Evolutionary conservation across 37 sponge, comb jelly and placozoan species (phyloP), one percentile per base, ranked within the genome.

Genomic region (Ephydatia muelleri): DNA sequence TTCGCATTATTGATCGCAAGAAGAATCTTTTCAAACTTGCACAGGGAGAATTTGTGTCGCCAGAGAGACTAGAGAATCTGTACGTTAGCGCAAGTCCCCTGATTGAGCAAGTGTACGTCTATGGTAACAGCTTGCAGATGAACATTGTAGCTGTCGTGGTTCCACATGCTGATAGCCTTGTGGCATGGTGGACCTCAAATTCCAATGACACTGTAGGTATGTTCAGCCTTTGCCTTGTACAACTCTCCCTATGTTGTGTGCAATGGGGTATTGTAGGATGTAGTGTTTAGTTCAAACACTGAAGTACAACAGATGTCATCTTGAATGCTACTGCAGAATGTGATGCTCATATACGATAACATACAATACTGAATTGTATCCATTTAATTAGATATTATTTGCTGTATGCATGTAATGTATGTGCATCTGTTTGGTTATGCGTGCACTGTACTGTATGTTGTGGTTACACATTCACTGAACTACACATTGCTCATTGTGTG

Each of bases 11-110:
- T 65, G 80, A 79, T 67, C 78, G 91, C 0, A 86, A 82, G 80
- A 91, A 91, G 80, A 91, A 91, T 36, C 49, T 91, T 38, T 91
- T 91, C 83, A 91, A 91, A 47, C 80, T 91, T 67, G 71, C 91
- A 2, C 91, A 91, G 72, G 91, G 91, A 26, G 90, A 90, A 77
- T 90, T 90, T 84, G 85, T 90, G 39, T 80, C 90, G 2, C 90
- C 90, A 12, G 84, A 84, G 65, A 71, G 80, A 67, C 70, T 90
- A 68, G 90, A 85, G 85, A 38, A 22, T 28, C 28, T 90, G 29
- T 90, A 78, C 76, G 72, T 27, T 25, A 67, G 72, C 11, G 70
- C 40, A 11, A 90, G 90, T 33, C 22, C 27, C 35, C 70, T 72
- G 75, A 84, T 90, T 31, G 81, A 80, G 28, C 90, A 90, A 35